phyloP scores from a whole-genome alignment of 1,140 invertebrate species.

The Drosophila bocqueti region DNA sequence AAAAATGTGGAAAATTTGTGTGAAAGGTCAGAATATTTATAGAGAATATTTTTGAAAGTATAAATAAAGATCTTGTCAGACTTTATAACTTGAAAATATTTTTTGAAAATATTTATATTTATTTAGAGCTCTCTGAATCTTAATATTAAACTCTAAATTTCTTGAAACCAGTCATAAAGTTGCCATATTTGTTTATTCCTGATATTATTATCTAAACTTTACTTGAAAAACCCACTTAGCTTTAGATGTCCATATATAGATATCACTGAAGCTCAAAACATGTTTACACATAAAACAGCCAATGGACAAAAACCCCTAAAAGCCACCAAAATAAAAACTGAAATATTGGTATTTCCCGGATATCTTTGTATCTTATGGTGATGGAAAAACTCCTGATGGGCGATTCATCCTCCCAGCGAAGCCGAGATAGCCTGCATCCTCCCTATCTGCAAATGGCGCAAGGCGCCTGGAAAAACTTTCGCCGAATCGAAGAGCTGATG shows the following conservation, averaged over 20 bases:
- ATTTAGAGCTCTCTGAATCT: not conserved
- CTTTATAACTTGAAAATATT: not conserved
- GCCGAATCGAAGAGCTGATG: slow-evolving; percentile 46
- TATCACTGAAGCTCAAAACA: not conserved
- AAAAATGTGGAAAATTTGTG: not conserved
- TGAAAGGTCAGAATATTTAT: not conserved
- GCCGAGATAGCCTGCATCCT: slow-evolving; percentile 13
- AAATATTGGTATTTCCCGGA: not conserved
- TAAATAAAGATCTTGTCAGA: not conserved
- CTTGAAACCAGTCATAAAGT: not conserved
- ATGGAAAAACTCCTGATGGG: slow-evolving; percentile 1
- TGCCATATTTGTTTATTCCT: not conserved
- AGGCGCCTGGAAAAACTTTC: slow-evolving; percentile 36
- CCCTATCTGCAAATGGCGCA: not conserved
- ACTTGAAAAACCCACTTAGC: not conserved
- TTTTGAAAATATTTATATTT: not conserved
- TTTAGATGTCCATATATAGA: not conserved
- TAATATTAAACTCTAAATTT: no score
- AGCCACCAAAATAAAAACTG: no score
- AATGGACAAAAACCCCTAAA: not conserved
- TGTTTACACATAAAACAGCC: not conserved
- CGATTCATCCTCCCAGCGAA: not conserved
- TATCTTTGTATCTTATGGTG: not conserved
- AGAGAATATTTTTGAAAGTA: not conserved
- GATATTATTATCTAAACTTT: not conserved